Evolutionary conservation across 2,113 vertebrate genomes (phyloP).

Genomic region (Panthera leo): DNA sequence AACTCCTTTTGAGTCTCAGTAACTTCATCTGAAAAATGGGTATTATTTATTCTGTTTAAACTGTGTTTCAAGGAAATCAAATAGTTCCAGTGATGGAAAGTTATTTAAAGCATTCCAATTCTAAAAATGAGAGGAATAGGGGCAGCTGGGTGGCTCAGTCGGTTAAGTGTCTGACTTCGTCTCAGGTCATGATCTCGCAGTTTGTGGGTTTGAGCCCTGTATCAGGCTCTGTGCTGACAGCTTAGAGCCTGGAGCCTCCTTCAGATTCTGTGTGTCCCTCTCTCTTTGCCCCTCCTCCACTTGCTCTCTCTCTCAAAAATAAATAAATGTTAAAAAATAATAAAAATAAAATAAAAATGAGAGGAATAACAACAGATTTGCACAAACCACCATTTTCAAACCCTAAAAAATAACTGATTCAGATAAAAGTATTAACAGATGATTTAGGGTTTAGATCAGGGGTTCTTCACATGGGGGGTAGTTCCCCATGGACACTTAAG

Average conservation of each 20-base stretch:
- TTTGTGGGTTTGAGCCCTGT: too few relatives aligned
- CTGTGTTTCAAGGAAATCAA: background rate
- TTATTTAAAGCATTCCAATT: background rate
- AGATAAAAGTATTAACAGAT: background rate
- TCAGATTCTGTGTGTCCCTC: too few relatives aligned
- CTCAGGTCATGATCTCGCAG: too few relatives aligned
- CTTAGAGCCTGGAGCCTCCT: too few relatives aligned
- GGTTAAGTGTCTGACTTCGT: too few relatives aligned
- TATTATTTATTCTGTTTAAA: background rate
- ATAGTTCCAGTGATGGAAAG: background rate
- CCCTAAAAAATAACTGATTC: background rate
- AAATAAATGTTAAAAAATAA: too few relatives aligned
- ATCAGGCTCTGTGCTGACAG: too few relatives aligned
- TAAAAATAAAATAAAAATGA: background rate
- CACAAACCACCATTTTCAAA: background rate
- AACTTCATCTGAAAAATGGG: background rate
- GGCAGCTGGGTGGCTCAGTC: too few relatives aligned
- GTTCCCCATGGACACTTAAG: background rate
- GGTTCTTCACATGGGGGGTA: background rate
- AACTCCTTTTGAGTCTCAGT: background rate
- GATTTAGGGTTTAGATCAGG: background rate
- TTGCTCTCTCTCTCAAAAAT: too few relatives aligned
- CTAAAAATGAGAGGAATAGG: background rate
- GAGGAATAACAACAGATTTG: background rate
- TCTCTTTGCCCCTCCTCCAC: too few relatives aligned